Conservation (phyloP, 2,797 vertebrate species). For the Semaprochilodus insignis region DNA sequence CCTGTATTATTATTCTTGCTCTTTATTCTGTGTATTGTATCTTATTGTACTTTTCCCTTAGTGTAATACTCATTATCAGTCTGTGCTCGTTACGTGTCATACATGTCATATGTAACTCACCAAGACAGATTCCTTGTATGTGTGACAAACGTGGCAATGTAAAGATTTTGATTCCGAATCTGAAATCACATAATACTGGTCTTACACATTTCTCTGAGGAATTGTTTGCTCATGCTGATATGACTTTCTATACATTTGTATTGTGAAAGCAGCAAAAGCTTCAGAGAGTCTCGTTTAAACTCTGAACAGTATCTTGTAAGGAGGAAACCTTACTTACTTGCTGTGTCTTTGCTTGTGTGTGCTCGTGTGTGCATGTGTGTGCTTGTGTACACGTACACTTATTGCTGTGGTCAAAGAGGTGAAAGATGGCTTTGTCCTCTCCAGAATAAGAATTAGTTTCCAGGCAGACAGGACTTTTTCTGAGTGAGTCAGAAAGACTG, state of each 20-base stretch:
- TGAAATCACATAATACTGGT: no score
- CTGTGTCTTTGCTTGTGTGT: neutral
- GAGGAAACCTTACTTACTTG: neutral
- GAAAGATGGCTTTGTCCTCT: conserved; percentile 55
- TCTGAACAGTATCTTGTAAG: neutral
- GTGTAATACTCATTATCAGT: no score
- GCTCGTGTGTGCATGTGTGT: conserved; percentile 5
- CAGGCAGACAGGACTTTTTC: conserved; percentile 55
- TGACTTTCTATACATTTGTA: neutral
- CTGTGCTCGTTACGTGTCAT: no score
- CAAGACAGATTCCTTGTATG: no score
- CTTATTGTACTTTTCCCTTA: no score
- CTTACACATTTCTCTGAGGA: no score
- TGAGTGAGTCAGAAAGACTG: conserved; percentile 52
- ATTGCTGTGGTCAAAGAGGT: conserved; percentile 48
- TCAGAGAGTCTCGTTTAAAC: neutral
- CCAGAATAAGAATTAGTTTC: conserved; percentile 45
- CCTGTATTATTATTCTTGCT: no score
- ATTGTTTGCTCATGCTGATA: no score
- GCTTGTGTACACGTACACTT: conserved; percentile 28
- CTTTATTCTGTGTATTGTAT: no score
- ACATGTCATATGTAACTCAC: no score
- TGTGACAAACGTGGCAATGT: no score
- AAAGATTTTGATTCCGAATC: no score
- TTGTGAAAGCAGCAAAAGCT: neutral